A percentile compares a stretch with the other conserved stretches of the same genome.
phyloP scores from a whole-genome alignment of 2,888 invertebrate genomes.

The Synanthedon vespiformis region DNA sequence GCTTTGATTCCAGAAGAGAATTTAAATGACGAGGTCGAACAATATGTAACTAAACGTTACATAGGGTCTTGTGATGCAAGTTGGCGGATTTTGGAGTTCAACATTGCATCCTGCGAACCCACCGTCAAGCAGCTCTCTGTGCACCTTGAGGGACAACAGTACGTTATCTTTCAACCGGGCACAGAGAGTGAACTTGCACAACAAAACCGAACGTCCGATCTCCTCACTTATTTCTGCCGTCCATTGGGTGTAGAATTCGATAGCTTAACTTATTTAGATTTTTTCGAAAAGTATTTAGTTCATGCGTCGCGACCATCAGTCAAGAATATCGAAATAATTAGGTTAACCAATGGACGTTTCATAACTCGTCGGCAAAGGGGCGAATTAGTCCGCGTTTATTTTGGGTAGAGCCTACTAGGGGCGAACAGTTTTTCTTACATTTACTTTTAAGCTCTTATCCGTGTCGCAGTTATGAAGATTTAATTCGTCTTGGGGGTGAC shows the following conservation, averaged over 20 bases:
- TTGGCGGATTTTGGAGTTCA: constrained; percentile 2
- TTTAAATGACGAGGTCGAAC: not conserved
- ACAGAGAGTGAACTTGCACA: not conserved
- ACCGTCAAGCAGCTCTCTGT: constrained; percentile 1
- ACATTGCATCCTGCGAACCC: not conserved
- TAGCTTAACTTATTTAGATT: constrained; percentile 5
- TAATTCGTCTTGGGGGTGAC: constrained; percentile 6
- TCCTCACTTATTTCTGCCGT: constrained; percentile 1
- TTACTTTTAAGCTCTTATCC: constrained; percentile 3
- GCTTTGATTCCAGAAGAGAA: not conserved
- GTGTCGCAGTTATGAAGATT: constrained; percentile 5
- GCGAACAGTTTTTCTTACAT: constrained; percentile 7
- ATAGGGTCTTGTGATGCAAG: constrained; percentile 4
- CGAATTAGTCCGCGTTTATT: constrained; percentile 4
- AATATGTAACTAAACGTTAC: constrained; percentile 1
- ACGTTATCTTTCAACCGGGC: not conserved
- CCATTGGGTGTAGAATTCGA: constrained; percentile 5
- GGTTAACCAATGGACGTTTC: not conserved
- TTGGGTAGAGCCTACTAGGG: constrained; percentile 7
- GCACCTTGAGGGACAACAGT: not conserved
- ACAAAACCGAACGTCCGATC: not conserved
- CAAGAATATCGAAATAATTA: not conserved
- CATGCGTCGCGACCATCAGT: not conserved
- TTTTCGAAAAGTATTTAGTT: not conserved
- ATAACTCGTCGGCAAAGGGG: not conserved